phyloP scores from a whole-genome alignment of 1,140 invertebrate species.

The Rhopalosiphum padi region DNA sequence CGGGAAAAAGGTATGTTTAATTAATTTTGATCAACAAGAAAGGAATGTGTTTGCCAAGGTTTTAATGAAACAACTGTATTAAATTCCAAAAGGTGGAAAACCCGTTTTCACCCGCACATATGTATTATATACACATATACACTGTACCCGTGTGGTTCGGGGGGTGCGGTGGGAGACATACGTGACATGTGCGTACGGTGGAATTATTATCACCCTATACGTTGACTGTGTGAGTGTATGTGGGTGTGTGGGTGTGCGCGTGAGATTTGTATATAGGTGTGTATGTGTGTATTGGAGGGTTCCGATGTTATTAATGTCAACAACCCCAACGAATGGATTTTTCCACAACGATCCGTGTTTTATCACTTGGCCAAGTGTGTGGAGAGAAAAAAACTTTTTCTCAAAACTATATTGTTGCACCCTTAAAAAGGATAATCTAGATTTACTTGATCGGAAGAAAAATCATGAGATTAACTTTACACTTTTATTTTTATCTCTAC shows the following conservation, averaged over 20 bases:
- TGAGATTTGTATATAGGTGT: background rate
- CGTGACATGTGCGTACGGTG: slow-evolving; percentile 43
- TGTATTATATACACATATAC: slow-evolving; percentile 3
- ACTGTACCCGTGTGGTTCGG: background rate
- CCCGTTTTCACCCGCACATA: slow-evolving; percentile 43
- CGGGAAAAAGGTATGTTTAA: slow-evolving; percentile 57
- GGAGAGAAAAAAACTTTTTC: slow-evolving; percentile 29
- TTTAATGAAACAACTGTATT: slow-evolving; percentile 58
- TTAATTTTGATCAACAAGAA: slow-evolving; percentile 58
- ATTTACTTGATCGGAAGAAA: slow-evolving; percentile 34
- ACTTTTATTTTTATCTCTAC: slow-evolving; percentile 32
- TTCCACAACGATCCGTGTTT: slow-evolving; percentile 42
- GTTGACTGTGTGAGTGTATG: background rate
- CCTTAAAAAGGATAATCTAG: slow-evolving; percentile 36
- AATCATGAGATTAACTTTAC: background rate
- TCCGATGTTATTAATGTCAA: slow-evolving; percentile 55
- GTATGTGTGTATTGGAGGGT: slow-evolving; percentile 11
- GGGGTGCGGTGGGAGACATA: background rate
- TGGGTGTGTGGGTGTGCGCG: background rate
- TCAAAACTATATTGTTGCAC: background rate
- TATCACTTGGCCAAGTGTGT: slow-evolving; percentile 15
- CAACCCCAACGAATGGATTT: slow-evolving; percentile 54
- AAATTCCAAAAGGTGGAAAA: slow-evolving; percentile 58
- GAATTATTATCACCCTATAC: slow-evolving; percentile 52
- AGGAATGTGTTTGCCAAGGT: slow-evolving; percentile 58